Evolutionary conservation across 1,140 invertebrate genomes (phyloP), one percentile per base, ranked within the genome.

Genomic region (Antheraea pernyi): DNA sequence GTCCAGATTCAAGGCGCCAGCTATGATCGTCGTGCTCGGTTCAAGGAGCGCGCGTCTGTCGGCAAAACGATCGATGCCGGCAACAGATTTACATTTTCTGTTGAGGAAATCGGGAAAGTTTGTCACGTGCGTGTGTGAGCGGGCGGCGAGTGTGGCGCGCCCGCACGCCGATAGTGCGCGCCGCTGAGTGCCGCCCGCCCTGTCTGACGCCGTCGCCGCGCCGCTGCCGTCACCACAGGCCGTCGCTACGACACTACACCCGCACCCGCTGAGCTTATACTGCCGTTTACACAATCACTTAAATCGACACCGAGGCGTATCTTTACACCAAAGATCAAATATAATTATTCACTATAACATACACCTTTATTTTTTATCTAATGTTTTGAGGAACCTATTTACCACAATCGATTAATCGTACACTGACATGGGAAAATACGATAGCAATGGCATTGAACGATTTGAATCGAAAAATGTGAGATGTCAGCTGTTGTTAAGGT

Each of bases 61-160:
- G 79, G 76, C 71, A 71, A 77, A 66, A 81, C 86, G 89, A 91
- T 91, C 89, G 89, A 90, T 91, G 86, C 82, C 82, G 83, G 79
- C 82, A 84, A 83, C 85, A 78, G 89, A 91, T 90, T 91, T 88
- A 91, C 88, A 91, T 91, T 89, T 90, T 89, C 87, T 83, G 83
- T 79, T 74, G 75, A 84, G 85, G 82, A 89, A 85, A 91, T 91
- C 89, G 89, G 82, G 78, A 90, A 91, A 89, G 86, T 91, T 89
- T 84, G 77, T 83, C 83, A 80, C 84, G 84, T 74, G 77, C 80
- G 71, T 78, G 70, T 70, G 71, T 82, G 74, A 73, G 78, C 84
- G 84, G 86, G 81, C 79, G 78, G 82, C 77, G 74, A 75, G 64
- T 71, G 74, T 86, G 82, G 87, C 86, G 87, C 89, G 88, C 85